phyloP scores from a whole-genome alignment of 2,888 invertebrate genomes.

The Saturnia japonica region DNA sequence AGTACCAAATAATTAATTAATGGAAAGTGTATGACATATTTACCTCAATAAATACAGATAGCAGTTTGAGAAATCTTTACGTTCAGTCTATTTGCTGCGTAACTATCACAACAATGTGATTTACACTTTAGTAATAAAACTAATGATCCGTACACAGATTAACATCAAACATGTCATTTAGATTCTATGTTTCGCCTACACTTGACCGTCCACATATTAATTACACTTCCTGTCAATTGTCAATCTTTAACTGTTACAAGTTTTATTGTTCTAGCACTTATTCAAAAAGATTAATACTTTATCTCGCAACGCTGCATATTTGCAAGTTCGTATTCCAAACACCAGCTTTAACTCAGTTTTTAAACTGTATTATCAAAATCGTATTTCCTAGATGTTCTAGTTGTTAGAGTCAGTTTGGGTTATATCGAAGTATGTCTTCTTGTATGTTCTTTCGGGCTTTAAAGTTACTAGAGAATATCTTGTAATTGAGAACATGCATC shows the following conservation, averaged over 20 bases:
- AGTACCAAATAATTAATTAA: too few species aligned
- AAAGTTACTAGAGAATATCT: too few species aligned
- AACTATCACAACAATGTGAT: neutral
- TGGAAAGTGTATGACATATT: too few species aligned
- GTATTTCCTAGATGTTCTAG: neutral
- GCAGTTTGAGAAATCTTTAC: neutral
- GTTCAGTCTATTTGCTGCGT: neutral
- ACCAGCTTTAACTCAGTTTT: neutral
- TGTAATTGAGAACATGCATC: neutral
- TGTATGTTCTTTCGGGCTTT: too few species aligned
- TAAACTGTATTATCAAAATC: neutral
- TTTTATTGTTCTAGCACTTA: conserved; percentile 43
- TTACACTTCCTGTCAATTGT: conserved; percentile 47
- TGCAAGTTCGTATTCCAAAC: conserved; percentile 40
- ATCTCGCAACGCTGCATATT: conserved; percentile 48
- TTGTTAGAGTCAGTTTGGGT: too few species aligned
- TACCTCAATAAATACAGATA: neutral
- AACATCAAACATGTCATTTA: conserved; percentile 38
- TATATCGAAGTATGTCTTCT: too few species aligned
- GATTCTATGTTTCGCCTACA: conserved; percentile 46
- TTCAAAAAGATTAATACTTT: conserved; percentile 37
- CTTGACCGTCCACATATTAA: conserved; percentile 38
- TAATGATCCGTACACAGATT: conserved; percentile 8
- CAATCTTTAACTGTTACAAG: conserved; percentile 39
- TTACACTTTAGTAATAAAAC: neutral